Evolutionary conservation across 2,113 vertebrate genomes (phyloP).

Genomic region (Anoura caudifer): DNA sequence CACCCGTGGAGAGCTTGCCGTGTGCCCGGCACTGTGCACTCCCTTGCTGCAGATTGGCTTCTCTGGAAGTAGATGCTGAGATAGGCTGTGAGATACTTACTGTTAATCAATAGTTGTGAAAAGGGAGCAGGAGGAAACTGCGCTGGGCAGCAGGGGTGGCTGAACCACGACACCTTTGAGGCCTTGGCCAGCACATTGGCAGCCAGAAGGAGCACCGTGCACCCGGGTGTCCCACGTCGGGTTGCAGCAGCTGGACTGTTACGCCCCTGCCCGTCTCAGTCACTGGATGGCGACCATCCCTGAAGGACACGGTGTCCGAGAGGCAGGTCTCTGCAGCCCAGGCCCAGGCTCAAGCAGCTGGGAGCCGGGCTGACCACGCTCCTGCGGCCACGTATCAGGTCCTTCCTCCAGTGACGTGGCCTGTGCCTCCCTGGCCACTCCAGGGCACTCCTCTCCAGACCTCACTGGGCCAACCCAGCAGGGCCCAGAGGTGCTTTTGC

Average conservation of each 20-base stretch:
- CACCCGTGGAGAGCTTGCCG: accelerated
- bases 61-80: not conserved
- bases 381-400: accelerated
- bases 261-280: not conserved
- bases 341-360: not conserved
- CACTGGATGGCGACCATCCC: not conserved
- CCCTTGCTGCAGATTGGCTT: not conserved
- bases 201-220: accelerated
- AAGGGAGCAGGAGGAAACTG: not conserved
- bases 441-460: not conserved
- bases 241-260: not conserved
- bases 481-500: not conserved
- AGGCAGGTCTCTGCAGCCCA: not conserved
- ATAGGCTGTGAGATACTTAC: too few species aligned
- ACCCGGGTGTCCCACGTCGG: accelerated
- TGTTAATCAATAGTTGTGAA: accelerated
- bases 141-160: not conserved
- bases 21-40: not conserved
- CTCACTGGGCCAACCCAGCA: not conserved
- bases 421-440: accelerated
- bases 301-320: accelerated
- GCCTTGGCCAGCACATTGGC: not conserved
- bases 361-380: too few species aligned
- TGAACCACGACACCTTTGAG: accelerated
- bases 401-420: not conserved